Evolutionary conservation across 2,113 vertebrate species (phyloP), one percentile per base, ranked within the genome.

Genomic region (Neopipo cinnamomea): DNA sequence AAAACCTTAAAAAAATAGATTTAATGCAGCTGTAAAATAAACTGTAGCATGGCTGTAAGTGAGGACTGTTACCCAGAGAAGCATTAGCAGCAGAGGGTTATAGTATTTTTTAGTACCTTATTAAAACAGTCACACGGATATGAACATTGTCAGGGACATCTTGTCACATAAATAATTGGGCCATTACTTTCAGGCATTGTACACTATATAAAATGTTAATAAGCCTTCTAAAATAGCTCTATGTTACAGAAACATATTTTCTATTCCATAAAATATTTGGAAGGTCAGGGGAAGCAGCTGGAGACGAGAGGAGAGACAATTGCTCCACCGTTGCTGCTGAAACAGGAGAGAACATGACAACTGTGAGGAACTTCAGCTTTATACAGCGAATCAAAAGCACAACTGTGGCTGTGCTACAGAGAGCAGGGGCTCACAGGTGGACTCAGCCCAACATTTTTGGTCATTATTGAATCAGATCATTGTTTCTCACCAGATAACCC

Each of bases 181-280:
- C 89, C 94, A 47, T 95, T 97, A 83, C 87, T 93, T 94, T 73
- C 89, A 35, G 72, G 88, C 55, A 65, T 47, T 83, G 81, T 92
- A 88, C 74, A 90, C 93, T 85, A 55, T 27, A 93, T 97, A 97
- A 97, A 96, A 96, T 74, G 70, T 94, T 96, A 96, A 96, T 97
- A 97, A 95, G 91, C 49, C 63, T 90, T 92, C 97, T 81, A 58
- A 89, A 96, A 89, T 52, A 76, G 49, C 52, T 81, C 41, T 72
- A 10, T 42, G 20, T 93, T 94, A 81, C 56, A 83, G 76, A 76
- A 91, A 73, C 14, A 10, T 59, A 46, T 88, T 97, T 96, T 85
- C 59, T 77, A 91, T 80, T 55, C 61, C 73, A n/a, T 33, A n/a
- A 75, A 79, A 88, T 93, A 62, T 93, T 71, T 81, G 49, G 71